These are phyloP conservation scores for Phalanger gymnotis DNA, from an alignment of 2,797 vertebrate genomes.

Conservation along the genomic window DNA sequence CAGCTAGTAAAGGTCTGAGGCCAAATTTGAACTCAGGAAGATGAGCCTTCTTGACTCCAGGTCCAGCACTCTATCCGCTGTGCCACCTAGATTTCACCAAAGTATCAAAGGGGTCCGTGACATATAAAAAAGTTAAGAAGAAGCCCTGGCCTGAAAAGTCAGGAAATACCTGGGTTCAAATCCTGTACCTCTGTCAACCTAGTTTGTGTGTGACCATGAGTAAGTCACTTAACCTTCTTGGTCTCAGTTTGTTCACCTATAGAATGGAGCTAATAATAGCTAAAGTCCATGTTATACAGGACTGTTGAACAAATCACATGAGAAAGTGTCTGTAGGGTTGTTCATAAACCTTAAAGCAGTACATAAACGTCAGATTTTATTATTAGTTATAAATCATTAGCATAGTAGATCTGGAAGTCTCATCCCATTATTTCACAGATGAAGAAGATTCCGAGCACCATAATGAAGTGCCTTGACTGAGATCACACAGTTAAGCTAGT, in stretches of 20 bases:
- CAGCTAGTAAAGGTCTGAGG: neutral
- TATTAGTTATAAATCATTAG: neutral
- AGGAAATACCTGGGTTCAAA: neutral
- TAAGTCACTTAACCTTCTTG: neutral
- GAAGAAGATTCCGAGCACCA: neutral
- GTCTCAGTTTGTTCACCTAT: neutral
- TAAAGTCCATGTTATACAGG: neutral
- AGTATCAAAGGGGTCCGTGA: neutral
- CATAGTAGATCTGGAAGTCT: neutral
- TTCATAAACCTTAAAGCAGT: neutral
- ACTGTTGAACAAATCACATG: neutral
- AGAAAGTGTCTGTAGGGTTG: neutral
- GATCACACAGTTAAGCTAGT: neutral
- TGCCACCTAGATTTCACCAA: neutral
- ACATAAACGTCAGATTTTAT: neutral
- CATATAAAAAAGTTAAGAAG: neutral
- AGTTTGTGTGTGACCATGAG: neutral
- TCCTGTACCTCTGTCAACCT: neutral
- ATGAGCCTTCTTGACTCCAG: neutral
- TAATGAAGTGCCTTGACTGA: neutral
- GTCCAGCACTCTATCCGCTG: neutral
- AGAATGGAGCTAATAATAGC: neutral
- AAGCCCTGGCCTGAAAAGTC: neutral
- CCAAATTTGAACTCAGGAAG: slow-evolving; percentile 8
- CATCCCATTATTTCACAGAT: neutral